Evolutionary conservation across 2,113 vertebrate genomes (phyloP), one percentile per base, ranked within the genome.

Genomic region (Aramus guarauna): DNA sequence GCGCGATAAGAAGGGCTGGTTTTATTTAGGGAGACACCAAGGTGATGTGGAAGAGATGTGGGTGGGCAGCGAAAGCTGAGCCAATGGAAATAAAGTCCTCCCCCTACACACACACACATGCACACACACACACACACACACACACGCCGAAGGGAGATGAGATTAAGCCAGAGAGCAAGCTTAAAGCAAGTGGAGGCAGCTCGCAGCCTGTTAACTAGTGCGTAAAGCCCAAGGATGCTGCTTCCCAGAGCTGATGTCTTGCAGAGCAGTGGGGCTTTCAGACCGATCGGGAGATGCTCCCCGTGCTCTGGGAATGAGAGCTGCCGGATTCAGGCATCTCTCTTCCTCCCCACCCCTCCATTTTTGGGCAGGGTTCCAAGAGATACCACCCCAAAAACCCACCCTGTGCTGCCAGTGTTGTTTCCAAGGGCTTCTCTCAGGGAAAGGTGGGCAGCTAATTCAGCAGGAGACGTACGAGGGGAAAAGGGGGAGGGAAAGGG

Each of bases 1-100:
- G 97, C 74, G 98, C 96, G 98, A 98, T 98, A 98, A 98, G 98
- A 95, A 98, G 98, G 98, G 98, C 97, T 98, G 98, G 98, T 98
- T 98, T 98, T 98, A 98, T 98, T 98, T 98, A 98, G 98, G 98
- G 98, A 98, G 98, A 98, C 98, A 98, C 98, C 98, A 98, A 98
- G 98, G 98, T 98, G 98, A 98, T 98, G 98, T 98, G 98, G 98
- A 98, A 98, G 97, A 92, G 97, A 96, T 96, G 98, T 98, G 98
- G 98, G 98, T 98, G 98, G 98, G 98, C 98, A 98, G 98, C 83
- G 55, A 97, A 85, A 96, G 98, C 97, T 56, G 96, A 98, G 97
- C 98, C 98, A 98, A 98, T 98, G 97, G 98, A 97, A 97, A 96
- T 84, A 63, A 97, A 98, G 98, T 97, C 98, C 98, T 98, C 97